These are phyloP conservation scores for Aphidoletes aphidimyza DNA, from an alignment of 2,888 invertebrate species.

Conservation along the genomic window DNA sequence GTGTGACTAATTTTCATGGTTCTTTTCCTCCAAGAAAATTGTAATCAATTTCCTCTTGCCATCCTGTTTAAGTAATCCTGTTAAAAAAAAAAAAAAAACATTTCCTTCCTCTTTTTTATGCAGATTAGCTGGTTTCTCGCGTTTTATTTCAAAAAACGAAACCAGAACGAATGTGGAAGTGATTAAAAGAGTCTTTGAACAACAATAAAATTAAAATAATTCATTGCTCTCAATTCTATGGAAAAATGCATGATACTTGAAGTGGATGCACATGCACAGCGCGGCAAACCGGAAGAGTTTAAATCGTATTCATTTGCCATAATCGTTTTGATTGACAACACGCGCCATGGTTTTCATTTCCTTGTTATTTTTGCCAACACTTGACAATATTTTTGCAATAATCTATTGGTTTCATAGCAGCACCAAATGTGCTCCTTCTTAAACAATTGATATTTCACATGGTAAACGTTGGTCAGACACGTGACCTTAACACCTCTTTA, in stretches of 20 bases:
- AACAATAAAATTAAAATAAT: not conserved
- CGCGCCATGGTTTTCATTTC: not conserved
- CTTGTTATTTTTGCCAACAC: not conserved
- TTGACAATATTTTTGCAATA: constrained; percentile 33
- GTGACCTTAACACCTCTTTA: not conserved
- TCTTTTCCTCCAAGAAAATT: not conserved
- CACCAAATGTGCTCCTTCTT: not conserved
- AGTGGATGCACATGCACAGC: not conserved
- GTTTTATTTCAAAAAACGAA: not conserved
- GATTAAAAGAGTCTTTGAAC: not conserved
- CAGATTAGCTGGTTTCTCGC: not conserved
- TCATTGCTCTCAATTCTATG: no score
- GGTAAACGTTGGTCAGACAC: not conserved
- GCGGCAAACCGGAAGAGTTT: not conserved
- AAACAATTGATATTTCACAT: not conserved
- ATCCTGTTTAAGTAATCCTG: not conserved
- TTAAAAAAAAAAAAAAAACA: constrained; percentile 26
- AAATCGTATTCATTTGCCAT: not conserved
- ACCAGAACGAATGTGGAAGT: not conserved
- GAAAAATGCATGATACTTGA: not conserved
- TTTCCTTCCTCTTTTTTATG: not conserved
- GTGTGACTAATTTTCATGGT: not conserved
- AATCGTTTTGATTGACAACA: not conserved
- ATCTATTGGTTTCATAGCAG: not conserved
- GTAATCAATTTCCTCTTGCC: not conserved